Base-by-base conservation (phyloP, 2,113 vertebrate species). In the Nesogale talazaci region DNA sequence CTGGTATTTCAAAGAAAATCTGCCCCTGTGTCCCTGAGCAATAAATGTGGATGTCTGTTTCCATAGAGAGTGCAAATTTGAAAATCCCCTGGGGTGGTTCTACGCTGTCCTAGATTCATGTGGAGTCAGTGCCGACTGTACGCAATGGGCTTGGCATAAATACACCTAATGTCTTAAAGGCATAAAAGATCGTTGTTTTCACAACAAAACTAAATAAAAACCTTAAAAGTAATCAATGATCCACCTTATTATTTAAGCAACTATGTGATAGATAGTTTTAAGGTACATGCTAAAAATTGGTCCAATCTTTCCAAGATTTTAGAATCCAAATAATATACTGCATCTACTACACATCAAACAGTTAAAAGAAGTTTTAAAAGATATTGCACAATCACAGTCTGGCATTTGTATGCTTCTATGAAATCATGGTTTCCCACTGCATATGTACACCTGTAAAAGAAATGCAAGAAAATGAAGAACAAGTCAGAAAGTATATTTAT, bases 351-450 rank as follows among this genome's bases (percentile, higher is more conserved):
- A 31, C 52, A 2, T 4, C 0, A 36, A 56, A 63, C 17, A 31
- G 19, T 27, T 3, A 1, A 31, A 40, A 22, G 63, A 34, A 10
- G 15, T 0, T 90, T 70, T 65, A 93, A 99, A 99, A 98, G 99
- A 99, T 99, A 99, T 99, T 99, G 99, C 29, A 99, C 99, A 0
- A 99, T 99, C 65, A 99, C 98, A 0, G 99, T 99, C 97, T 99
- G 99, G 96, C 98, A 99, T 97, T 99, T 99, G 97, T 99, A 99
- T 0, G 99, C 99, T 95, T 99, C 99, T 74, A 99, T 96, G 65
- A 99, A 99, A 97, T 99, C 99, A 34, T 99, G 99, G 95, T 99
- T 99, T 38, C 98, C 98, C 94, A 99, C 99, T 0, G 99, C 99
- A 0, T 98, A 99, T 0, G 99, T 99, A 94, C 99, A 99, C 96